A percentile compares a stretch with the other conserved stretches of the same genome.
phyloP scores from a whole-genome alignment of 53 echinoderm and acorn worm species.

The Actinopyga echinites region DNA sequence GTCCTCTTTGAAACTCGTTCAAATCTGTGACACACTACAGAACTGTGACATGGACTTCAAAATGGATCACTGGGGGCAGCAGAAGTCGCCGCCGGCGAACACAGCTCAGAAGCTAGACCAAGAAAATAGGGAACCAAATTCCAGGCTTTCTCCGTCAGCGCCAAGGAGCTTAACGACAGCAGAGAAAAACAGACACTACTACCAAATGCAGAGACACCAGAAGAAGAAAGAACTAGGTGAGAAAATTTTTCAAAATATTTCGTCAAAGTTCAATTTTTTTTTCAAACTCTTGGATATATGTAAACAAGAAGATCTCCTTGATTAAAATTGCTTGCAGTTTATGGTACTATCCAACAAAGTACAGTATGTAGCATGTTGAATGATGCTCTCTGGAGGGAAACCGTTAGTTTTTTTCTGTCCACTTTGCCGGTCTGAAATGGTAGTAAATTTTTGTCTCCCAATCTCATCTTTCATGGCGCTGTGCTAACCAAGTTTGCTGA shows the following conservation, averaged over 20 bases:
- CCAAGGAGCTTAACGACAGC: background rate
- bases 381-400: too few relatives aligned
- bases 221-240: constrained; percentile 41
- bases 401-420: too few relatives aligned
- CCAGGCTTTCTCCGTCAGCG: constrained; percentile 21
- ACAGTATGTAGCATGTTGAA: too few relatives aligned
- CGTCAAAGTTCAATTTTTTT: too few relatives aligned
- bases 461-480: too few relatives aligned
- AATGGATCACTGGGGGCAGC: constrained; percentile 47
- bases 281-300: too few relatives aligned
- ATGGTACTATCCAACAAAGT: too few relatives aligned
- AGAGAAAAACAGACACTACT: constrained; percentile 33
- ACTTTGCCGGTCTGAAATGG: too few relatives aligned
- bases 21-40: constrained; percentile 39
- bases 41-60: constrained; percentile 46
- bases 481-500: too few relatives aligned
- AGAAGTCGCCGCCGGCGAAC: constrained; percentile 16
- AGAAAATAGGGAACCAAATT: constrained; percentile 42
- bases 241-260: background rate
- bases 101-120: constrained; percentile 18
- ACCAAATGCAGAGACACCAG: constrained; percentile 40
- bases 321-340: too few relatives aligned
- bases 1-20: constrained; percentile 40
- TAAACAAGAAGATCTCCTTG: too few relatives aligned
- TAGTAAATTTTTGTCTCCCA: too few relatives aligned